Evolutionary conservation across 2,113 vertebrate genomes (phyloP), one percentile per base, ranked within the genome.

Genomic region (Sebastes schlegelii): DNA sequence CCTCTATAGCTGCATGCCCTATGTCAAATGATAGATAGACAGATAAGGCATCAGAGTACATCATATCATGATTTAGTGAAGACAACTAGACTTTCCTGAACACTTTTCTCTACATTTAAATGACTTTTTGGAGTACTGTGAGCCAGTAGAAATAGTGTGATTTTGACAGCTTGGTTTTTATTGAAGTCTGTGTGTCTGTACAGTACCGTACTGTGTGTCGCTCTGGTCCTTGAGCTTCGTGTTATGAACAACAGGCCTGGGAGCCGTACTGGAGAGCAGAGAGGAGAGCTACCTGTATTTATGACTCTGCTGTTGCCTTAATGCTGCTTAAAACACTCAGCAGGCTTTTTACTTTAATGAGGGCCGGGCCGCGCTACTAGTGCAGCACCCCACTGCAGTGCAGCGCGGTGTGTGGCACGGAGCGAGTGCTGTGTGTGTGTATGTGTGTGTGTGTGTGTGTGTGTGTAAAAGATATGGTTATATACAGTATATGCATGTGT

Each of bases 321-420:
- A 91, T 88, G 81, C 87, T 88, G 89, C 91, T 92, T 91, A 91
- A 92, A 91, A 89, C 88, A 88, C 91, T 92, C 91, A 88, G 88
- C 86, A 84, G 90, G 86, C 90, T 92, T 93, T 92, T 92, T 88
- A 89, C 86, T 91, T 91, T 92, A 95, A 93, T 92, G 88, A 93
- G 85, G 72, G 77, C 88, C 61, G 57, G 80, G 72, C 83, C 17
- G 34, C 42, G 73, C 61, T 66, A 52, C 73, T n/a, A 26, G 75
- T 79, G 74, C 83, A 89, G 89, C 69, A 21, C 54, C 5, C 8
- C 23, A 84, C 88, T 93, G 77, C 87, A 76, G 43, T 43, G 79
- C 64, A 68, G 46, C 42, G 55, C 62, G 62, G 67, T 77, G 67
- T 77, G 51, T 78, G 74, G 57, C 72, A 58, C 6, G 0, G 49